A percentile compares a stretch with the other conserved stretches of the same genome.
phyloP scores from a whole-genome alignment of 2,113 vertebrate species.

The Eolophus roseicapilla region DNA sequence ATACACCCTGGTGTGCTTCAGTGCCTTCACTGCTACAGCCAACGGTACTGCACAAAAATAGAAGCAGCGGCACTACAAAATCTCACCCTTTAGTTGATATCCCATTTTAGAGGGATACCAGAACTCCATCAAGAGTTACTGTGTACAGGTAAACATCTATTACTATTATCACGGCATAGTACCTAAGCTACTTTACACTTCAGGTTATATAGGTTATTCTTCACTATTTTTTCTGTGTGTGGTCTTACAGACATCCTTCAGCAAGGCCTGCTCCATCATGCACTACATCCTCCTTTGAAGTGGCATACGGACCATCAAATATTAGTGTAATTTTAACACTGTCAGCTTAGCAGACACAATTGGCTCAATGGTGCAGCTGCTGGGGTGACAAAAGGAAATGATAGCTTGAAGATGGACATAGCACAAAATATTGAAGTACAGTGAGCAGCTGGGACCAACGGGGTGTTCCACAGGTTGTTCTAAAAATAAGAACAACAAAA shows the following conservation, averaged over 20 bases:
- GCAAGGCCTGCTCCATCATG: neutral
- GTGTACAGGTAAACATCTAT: neutral
- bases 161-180: neutral
- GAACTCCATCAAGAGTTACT: neutral
- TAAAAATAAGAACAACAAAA: neutral
- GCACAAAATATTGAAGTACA: neutral
- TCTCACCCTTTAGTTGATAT: neutral
- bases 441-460: neutral
- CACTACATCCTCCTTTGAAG: neutral
- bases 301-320: neutral
- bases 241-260: neutral
- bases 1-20: neutral
- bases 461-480: neutral
- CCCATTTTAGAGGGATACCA: neutral
- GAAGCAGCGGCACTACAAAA: neutral
- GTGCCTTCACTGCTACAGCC: neutral
- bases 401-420: neutral
- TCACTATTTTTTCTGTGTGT: neutral
- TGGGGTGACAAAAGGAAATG: neutral
- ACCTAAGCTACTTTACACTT: neutral
- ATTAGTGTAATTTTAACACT: neutral
- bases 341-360: fast-evolving
- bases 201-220: neutral
- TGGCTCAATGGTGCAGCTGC: neutral
- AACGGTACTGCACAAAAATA: neutral